Conservation (phyloP, 1,140 invertebrate genomes). For the Drosophila pruinosa region DNA sequence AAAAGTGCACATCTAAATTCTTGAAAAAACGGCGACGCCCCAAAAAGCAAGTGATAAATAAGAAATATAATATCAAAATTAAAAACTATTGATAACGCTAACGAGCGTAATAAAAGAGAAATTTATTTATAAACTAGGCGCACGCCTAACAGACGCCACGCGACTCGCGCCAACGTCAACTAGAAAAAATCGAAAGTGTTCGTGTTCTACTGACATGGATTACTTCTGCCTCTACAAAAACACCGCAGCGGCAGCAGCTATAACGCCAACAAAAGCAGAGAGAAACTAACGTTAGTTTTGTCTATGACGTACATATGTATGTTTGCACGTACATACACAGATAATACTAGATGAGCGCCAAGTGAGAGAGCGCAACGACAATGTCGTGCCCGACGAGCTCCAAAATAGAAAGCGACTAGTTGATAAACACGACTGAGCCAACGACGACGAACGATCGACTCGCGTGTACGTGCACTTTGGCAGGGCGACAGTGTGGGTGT, state of each 20-base stretch:
- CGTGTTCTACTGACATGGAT: conserved; percentile 82
- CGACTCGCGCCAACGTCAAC: conserved; percentile 47
- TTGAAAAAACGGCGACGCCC: conserved; percentile 33
- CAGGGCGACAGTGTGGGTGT: conserved; percentile 30
- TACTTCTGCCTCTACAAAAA: conserved; percentile 62
- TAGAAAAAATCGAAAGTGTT: conserved; percentile 75
- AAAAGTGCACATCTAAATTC: conserved; percentile 19
- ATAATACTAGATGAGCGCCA: conserved; percentile 20
- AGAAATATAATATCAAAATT: conserved; percentile 15
- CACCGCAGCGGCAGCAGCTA: conserved; percentile 7
- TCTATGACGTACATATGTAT: conserved; percentile 48
- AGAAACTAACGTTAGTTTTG: conserved; percentile 67
- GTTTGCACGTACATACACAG: conserved; percentile 4
- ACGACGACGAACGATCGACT: conserved; percentile 31
- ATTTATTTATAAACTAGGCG: conserved; percentile 14
- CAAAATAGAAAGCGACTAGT: conserved; percentile 67
- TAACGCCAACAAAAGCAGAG: conserved; percentile 26
- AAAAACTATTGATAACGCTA: conserved; percentile 23
- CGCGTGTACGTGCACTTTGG: conserved; percentile 63
- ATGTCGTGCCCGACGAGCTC: conserved; percentile 36
- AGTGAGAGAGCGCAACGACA: conserved; percentile 23
- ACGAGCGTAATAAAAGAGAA: conserved; percentile 31
- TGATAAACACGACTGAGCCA: conserved; percentile 20
- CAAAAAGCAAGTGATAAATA: conserved; percentile 49
- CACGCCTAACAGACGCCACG: conserved; percentile 37